Conservation (phyloP, 2,113 vertebrate species). For the Lamprologus lemairii region DNA sequence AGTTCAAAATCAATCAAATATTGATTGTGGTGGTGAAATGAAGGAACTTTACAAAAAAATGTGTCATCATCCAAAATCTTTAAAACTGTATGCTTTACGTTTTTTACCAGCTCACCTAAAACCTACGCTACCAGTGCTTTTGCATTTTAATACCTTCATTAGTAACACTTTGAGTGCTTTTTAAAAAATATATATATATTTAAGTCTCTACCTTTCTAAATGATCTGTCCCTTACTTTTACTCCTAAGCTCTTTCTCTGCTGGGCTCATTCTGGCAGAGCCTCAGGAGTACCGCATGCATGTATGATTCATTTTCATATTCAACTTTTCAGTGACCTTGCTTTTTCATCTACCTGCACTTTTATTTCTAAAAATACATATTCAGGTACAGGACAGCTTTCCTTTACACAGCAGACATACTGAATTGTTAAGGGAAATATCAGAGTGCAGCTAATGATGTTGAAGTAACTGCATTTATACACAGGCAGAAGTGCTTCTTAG, state of each 20-base stretch:
- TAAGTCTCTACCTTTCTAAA: background rate
- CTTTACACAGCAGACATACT: background rate
- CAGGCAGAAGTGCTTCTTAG: background rate
- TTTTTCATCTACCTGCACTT: background rate
- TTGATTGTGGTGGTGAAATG: background rate
- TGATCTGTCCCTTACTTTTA: background rate
- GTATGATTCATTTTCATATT: background rate
- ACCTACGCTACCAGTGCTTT: background rate
- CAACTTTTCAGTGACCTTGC: background rate
- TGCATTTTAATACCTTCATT: background rate
- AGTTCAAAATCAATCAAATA: background rate
- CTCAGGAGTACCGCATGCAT: background rate
- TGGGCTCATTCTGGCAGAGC: background rate
- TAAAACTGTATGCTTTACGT: background rate
- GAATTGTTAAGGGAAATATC: background rate
- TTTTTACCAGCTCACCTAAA: background rate
- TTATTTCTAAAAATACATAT: background rate
- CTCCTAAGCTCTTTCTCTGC: background rate
- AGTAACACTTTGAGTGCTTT: background rate
- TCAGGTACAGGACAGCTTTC: background rate
- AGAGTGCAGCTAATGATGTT: background rate
- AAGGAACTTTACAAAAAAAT: background rate
- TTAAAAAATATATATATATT: accelerated
- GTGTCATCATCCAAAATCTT: background rate
- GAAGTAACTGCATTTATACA: constrained; percentile 1